phyloP scores from a whole-genome alignment of 2,888 invertebrate species.

The Eueremaeus valkanovi region DNA sequence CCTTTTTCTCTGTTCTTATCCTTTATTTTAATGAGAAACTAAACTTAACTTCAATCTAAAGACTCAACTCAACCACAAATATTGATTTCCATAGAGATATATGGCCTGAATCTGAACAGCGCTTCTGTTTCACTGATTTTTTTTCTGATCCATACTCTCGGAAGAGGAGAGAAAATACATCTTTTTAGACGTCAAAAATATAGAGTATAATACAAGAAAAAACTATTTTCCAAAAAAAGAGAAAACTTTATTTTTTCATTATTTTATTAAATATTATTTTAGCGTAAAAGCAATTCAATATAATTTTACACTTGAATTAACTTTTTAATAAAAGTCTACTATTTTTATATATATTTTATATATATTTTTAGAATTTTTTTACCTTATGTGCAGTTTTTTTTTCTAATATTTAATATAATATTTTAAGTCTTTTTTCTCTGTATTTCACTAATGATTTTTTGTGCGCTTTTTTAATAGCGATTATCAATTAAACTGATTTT shows the following conservation, averaged over 20 bases:
- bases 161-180: neutral
- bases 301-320: constrained; percentile 19
- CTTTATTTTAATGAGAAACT: constrained; percentile 35
- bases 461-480: no score
- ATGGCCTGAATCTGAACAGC: neutral
- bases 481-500: no score
- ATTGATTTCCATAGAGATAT: constrained; percentile 21
- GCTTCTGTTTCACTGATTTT: neutral
- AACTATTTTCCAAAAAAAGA: neutral
- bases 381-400: no score
- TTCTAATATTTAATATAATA: no score
- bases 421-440: no score
- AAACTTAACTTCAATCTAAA: neutral
- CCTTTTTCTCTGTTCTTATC: no score
- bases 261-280: constrained; percentile 33
- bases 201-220: neutral
- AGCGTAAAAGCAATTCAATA: constrained; percentile 34
- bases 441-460: no score
- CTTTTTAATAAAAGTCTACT: neutral
- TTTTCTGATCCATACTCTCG: no score
- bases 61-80: constrained; percentile 5
- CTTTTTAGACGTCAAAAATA: neutral
- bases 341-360: neutral
- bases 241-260: constrained; percentile 24
- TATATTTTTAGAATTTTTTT: no score